A percentile compares a stretch with the other conserved stretches of the same genome.
Conservation (phyloP, 2,888 invertebrate genomes). For the Hirtodrosophila alboralis region DNA sequence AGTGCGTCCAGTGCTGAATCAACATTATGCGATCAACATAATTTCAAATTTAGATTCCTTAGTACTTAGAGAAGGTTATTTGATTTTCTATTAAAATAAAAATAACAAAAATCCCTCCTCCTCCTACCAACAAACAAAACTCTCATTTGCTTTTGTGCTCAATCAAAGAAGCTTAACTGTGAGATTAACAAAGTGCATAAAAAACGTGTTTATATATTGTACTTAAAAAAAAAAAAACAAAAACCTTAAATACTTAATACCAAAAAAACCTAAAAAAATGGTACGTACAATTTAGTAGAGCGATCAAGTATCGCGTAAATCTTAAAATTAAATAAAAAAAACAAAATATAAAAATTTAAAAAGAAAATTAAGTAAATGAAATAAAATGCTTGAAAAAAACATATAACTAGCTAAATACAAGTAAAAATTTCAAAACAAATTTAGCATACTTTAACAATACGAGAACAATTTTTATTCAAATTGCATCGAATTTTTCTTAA, state of each 20-base stretch:
- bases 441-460: slow-evolving; percentile 7
- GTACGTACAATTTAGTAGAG: slow-evolving; percentile 53
- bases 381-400: slow-evolving; percentile 45
- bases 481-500: slow-evolving; percentile 78
- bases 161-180: slow-evolving; percentile 84
- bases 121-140: slow-evolving; percentile 47
- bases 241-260: slow-evolving; percentile 38
- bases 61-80: slow-evolving; percentile 34
- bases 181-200: slow-evolving; percentile 77
- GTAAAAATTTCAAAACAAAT: slow-evolving; percentile 37
- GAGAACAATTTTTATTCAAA: slow-evolving; percentile 62
- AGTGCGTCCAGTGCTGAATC: slow-evolving; percentile 56
- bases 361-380: slow-evolving; percentile 9
- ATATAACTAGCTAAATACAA: slow-evolving; percentile 17
- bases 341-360: slow-evolving; percentile 12
- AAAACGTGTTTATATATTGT: slow-evolving; percentile 41
- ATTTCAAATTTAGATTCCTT: slow-evolving; percentile 29
- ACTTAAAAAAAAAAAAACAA: too few relatives aligned
- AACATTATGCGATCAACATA: slow-evolving; percentile 17
- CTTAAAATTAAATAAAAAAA: slow-evolving; percentile 42
- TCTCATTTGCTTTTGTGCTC: slow-evolving; percentile 83
- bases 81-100: too few relatives aligned
- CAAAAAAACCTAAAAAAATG: slow-evolving; percentile 40
- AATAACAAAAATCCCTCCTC: too few relatives aligned
- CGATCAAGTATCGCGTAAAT: slow-evolving; percentile 49